Base-by-base conservation (phyloP, 2,113 vertebrate genomes). In the Formicarius rufipectus region DNA sequence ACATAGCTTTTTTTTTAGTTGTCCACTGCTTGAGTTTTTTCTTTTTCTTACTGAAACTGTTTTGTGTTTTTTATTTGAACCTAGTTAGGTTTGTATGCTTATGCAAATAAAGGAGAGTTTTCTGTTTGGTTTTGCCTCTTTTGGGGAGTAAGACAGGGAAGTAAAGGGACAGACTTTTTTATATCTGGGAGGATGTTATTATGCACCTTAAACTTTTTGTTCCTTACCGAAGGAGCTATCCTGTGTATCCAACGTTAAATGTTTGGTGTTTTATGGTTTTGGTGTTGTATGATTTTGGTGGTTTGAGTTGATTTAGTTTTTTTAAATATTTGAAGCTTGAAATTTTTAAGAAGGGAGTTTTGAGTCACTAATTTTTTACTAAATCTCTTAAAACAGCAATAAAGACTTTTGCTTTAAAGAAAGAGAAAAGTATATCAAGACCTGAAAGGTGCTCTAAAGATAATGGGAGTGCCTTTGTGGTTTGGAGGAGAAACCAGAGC, bases 231-330 rank as follows among this genome's bases (percentile, higher is more conserved):
- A 53, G 7, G 6, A n/a, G 11, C 3, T 39, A 21, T 11, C 3
- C 49, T 42, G 2, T 16, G 4, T 50, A 33, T 21, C 7, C 4
- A n/a, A 4, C 3, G 2, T 31, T 25, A 25, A 30, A 7, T 14
- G 6, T 18, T 33, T 12, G 39, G 7, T 58, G 6, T 1, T 64
- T 19, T 55, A 30, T 37, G 12, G 20, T 35, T 44, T 66, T 23
- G 24, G 2, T 17, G 5, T 27, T n/a, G n/a, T n/a, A n/a, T n/a
- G n/a, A n/a, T n/a, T n/a, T n/a, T n/a, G n/a, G n/a, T n/a, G n/a
- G n/a, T 66, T 31, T 30, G 4, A 0, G 0, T 6, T 31, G 5
- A 27, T 18, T 49, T 0, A n/a, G n/a, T 24, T 55, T 15, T 27
- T 71, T 42, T 33, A 12, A 7, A 16, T 37, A 10, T 58, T 67